These are phyloP conservation scores for Callyntrura guangdongensis DNA, from an alignment of 2,888 invertebrate genomes.

Conservation along the genomic window DNA sequence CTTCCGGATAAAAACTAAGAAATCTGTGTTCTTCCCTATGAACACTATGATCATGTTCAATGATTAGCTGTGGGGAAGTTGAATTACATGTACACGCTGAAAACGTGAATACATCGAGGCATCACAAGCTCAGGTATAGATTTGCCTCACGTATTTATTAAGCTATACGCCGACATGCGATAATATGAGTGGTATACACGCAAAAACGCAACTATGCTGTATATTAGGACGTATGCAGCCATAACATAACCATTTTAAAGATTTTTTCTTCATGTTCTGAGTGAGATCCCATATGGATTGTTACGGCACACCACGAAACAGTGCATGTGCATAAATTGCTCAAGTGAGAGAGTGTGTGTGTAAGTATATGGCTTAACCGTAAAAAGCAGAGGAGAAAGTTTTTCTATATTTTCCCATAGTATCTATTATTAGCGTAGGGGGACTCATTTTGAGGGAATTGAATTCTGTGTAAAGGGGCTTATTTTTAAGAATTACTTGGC, in stretches of 20 bases:
- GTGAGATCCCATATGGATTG: constrained; percentile 35
- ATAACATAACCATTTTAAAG: constrained; percentile 69
- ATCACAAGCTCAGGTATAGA: not conserved
- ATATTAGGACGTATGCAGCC: constrained; percentile 15
- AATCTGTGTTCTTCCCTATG: constrained; percentile 40
- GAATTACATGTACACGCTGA: not conserved
- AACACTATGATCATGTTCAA: constrained; percentile 61
- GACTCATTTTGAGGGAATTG: constrained; percentile 77
- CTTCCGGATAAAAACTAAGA: constrained; percentile 63
- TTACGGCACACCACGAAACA: constrained; percentile 32
- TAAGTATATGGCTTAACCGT: constrained; percentile 36
- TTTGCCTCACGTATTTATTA: not conserved
- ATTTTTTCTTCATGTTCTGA: constrained; percentile 19
- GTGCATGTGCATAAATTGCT: constrained; percentile 29
- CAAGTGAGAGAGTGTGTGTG: not conserved
- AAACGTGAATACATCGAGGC: not conserved
- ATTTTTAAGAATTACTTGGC: constrained; percentile 74
- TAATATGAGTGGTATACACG: not conserved
- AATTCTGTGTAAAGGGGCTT: constrained; percentile 77
- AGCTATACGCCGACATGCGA: not conserved
- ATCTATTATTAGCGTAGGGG: constrained; percentile 77
- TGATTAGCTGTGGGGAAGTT: constrained; percentile 57
- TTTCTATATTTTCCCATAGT: constrained; percentile 61
- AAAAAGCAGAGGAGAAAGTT: constrained; percentile 46
- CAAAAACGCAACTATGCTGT: not conserved